Evolutionary conservation across 2,797 vertebrate genomes (phyloP).

Genomic region (Brachyrhaphis roseni): DNA sequence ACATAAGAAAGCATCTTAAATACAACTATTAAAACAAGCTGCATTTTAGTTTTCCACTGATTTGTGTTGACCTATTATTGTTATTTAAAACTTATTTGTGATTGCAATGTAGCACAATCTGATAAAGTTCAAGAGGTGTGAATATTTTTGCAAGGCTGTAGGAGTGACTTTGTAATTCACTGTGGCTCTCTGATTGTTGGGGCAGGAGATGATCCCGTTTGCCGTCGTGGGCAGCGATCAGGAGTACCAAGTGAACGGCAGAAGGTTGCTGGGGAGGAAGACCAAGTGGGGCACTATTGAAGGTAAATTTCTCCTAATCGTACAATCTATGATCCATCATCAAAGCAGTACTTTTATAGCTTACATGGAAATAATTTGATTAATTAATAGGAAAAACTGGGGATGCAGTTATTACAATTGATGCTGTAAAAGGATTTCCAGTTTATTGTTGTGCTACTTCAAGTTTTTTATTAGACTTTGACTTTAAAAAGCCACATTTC

Average conservation of each 20-base stretch:
- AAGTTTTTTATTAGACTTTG: conserved; percentile 23
- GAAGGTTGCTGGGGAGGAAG: conserved; percentile 94
- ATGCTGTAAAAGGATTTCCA: conserved; percentile 32
- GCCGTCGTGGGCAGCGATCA: conserved; percentile 98
- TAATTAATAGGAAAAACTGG: not conserved
- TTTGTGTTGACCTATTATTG: too few relatives aligned
- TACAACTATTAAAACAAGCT: not conserved
- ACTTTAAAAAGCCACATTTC: conserved; percentile 21
- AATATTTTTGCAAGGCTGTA: not conserved
- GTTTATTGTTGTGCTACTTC: conserved; percentile 33
- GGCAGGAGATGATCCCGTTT: conserved; percentile 97
- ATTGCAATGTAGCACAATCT: too few relatives aligned
- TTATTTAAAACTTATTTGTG: too few relatives aligned
- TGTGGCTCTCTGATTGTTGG: conserved; percentile 5
- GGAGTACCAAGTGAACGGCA: conserved; percentile 97
- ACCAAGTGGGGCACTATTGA: conserved; percentile 99
- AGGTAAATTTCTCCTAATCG: conserved; percentile 78
- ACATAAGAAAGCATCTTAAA: not conserved
- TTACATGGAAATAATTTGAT: not conserved
- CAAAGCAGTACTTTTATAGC: conserved; percentile 1
- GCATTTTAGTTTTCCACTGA: too few relatives aligned
- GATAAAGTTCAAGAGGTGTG: not conserved
- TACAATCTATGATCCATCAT: not conserved
- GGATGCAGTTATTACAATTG: not conserved
- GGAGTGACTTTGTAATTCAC: conserved; percentile 8